Base-by-base conservation (phyloP, 2,888 invertebrate species). In the Gasteruption jaculator region DNA sequence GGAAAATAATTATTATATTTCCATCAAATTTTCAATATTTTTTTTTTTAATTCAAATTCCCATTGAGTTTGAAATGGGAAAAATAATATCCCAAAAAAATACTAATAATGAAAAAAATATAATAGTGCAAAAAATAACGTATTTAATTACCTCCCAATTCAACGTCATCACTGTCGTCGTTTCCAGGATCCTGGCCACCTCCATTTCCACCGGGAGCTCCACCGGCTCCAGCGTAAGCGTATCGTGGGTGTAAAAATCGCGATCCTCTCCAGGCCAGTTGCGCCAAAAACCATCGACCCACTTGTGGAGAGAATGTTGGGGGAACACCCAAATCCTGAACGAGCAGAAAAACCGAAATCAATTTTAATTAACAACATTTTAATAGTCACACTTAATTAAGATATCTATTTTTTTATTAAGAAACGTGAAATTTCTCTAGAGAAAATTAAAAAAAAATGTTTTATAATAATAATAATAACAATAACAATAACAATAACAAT, bases 131-230 rank as follows among this genome's bases (percentile, higher is more conserved):
- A 32, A 31, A 33, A 35, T 25, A 33, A 4, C 3, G 3, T 15
- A 32, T 22, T 7, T 38, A 45, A 15, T 27, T 45, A 63, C 63
- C 61, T 53, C 60, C 53, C 22, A 60, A 49, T 38, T 63, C 60
- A 11, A 58, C 46, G 27, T 68, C 63, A 36, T 68, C 66, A 21
- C 60, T 64, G 25, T 68, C 63, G 19, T 66, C 67, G 38, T 65
- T 66, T 14, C 54, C 55, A 25, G 59, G 58, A 48, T 61, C 62
- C 20, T 53, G 55, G 10, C 54, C 52, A 30, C 45, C 45, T 2
- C 42, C 45, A 26, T 25, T 24, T 12, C 34, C 39, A 20, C 37
- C 45, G 7, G 24, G 33, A 5, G 27, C 25, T 6, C 36, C 24
- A 7, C 26, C 20, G 2, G 25, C 14, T 18, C 31, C 19, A 16